Evolutionary conservation across 2,888 invertebrate genomes (phyloP).

Genomic region (Lasioglossum marginatum): DNA sequence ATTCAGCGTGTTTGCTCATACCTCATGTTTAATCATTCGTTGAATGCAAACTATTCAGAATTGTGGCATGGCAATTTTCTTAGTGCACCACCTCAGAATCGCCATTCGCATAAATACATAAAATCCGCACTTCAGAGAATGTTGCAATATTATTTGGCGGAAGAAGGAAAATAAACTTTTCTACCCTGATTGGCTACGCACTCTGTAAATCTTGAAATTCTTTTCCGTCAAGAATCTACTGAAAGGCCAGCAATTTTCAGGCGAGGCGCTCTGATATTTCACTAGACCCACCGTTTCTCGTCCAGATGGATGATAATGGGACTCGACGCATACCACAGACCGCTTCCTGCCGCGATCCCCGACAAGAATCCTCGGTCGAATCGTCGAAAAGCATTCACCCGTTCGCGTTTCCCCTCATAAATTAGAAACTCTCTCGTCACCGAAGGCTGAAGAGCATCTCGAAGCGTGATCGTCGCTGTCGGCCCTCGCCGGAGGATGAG

Average conservation of each 20-base stretch:
- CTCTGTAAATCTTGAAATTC: background rate
- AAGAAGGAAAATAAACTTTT: background rate
- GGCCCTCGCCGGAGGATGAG: constrained; percentile 3
- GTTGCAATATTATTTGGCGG: background rate
- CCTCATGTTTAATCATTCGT: background rate
- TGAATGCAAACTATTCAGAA: background rate
- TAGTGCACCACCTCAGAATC: too few species aligned
- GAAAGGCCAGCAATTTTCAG: background rate
- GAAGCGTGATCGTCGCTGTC: background rate
- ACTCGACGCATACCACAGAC: background rate
- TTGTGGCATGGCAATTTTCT: background rate
- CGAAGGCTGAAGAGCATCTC: background rate
- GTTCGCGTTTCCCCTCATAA: background rate
- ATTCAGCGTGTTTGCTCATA: too few species aligned
- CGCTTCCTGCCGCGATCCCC: background rate
- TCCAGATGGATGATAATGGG: background rate
- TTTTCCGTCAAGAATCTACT: background rate
- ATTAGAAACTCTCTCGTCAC: constrained; percentile 43
- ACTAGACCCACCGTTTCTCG: background rate
- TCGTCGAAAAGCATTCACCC: background rate
- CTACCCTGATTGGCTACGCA: too few species aligned
- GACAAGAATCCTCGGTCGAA: background rate
- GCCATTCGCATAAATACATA: background rate
- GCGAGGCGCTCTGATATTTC: background rate
- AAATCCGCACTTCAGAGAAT: background rate